phyloP scores from a whole-genome alignment of 2,797 vertebrate species.

The Anniella stebbinsi region DNA sequence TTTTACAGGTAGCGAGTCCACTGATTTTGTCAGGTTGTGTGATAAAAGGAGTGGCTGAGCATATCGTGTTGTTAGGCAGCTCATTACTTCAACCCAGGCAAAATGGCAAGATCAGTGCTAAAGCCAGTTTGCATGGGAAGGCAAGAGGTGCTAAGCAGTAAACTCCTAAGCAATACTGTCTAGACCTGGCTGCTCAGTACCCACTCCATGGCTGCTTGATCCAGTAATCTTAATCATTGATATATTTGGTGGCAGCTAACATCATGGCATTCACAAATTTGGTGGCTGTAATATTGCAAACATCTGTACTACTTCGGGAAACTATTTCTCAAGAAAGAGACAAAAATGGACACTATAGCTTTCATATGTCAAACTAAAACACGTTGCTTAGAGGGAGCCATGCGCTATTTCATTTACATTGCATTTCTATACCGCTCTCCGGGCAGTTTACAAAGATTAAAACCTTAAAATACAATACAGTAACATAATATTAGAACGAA shows the following conservation, averaged over 20 bases:
- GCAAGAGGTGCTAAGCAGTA: not conserved
- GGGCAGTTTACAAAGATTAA: too few species aligned
- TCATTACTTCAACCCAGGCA: not conserved
- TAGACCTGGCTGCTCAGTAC: not conserved
- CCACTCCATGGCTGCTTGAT: not conserved
- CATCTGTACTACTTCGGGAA: not conserved
- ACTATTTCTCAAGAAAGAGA: not conserved
- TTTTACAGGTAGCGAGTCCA: not conserved
- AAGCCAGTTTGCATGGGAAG: not conserved
- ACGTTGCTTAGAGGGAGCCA: rapidly evolving
- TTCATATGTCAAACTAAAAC: not conserved
- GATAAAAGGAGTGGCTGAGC: not conserved
- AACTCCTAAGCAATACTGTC: not conserved
- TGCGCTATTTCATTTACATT: not conserved
- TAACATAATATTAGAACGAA: too few species aligned
- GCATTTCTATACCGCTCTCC: too few species aligned
- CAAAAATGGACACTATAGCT: not conserved
- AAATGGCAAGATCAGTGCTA: not conserved
- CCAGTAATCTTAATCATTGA: not conserved
- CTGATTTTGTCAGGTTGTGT: not conserved
- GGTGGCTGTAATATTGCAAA: not conserved
- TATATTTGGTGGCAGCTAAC: not conserved
- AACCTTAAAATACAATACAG: too few species aligned
- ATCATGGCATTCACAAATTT: not conserved
- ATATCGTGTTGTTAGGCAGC: not conserved